Conservation (phyloP, 2,797 vertebrate species). For the Sebastes itinus region DNA sequence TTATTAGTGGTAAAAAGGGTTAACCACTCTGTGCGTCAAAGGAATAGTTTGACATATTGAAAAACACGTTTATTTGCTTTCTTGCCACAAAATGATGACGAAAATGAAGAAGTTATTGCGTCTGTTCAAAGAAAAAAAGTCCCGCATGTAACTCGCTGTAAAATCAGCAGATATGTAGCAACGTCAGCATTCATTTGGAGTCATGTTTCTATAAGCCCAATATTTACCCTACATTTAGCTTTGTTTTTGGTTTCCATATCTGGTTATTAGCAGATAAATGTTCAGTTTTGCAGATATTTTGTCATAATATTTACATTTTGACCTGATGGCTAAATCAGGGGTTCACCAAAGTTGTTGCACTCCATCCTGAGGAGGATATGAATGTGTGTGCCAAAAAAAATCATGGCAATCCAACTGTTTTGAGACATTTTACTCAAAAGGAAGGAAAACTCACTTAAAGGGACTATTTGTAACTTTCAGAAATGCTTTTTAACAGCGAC, state of each 20-base stretch:
- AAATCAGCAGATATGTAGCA: neutral
- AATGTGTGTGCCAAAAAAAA: too few relatives aligned
- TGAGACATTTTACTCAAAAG: too few relatives aligned
- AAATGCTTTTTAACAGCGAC: too few relatives aligned
- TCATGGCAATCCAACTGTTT: too few relatives aligned
- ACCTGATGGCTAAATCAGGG: too few relatives aligned
- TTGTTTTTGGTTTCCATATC: neutral
- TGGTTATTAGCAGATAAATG: too few relatives aligned
- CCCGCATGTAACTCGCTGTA: neutral
- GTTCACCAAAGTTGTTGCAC: too few relatives aligned
- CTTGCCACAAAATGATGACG: neutral
- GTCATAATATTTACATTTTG: too few relatives aligned
- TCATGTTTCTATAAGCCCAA: neutral
- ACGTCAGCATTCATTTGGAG: neutral
- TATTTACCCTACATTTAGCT: neutral
- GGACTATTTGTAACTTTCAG: too few relatives aligned
- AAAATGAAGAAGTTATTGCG: neutral
- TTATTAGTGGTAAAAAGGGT: neutral
- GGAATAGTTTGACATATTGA: neutral
- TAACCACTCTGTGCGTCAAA: neutral
- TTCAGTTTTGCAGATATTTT: too few relatives aligned
- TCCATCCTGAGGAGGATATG: too few relatives aligned
- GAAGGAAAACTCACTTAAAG: too few relatives aligned
- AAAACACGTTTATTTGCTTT: neutral
- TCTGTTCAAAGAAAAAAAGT: neutral